Percentiles rank a stretch among this genome's conserved stretches.
These are phyloP conservation scores for Suncus etruscus DNA, from an alignment of 2,113 vertebrate genomes.

Conservation along the genomic window DNA sequence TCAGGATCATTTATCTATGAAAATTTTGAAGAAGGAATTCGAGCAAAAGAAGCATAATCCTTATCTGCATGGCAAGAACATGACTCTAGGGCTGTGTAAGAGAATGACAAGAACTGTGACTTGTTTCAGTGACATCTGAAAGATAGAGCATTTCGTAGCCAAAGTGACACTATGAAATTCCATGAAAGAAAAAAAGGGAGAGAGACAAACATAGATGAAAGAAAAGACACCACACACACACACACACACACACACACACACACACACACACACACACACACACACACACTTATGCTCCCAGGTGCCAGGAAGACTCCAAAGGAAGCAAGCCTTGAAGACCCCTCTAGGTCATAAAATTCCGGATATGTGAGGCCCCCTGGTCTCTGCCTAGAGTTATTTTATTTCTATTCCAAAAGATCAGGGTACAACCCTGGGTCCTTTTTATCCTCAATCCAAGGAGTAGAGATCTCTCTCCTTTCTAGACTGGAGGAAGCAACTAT, in stretches of 20 bases:
- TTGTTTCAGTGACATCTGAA: background rate
- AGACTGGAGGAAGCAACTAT: background rate
- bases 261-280: no score
- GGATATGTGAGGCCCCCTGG: background rate
- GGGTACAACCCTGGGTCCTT: background rate
- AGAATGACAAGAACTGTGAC: background rate
- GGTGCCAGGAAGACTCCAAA: background rate
- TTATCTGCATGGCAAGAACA: background rate
- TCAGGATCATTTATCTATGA: background rate
- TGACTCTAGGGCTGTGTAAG: background rate
- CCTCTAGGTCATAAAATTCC: background rate
- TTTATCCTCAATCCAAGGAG: background rate
- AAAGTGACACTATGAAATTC: background rate
- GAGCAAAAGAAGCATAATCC: background rate
- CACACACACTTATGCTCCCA: no score
- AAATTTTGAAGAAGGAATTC: background rate
- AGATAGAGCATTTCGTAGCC: background rate
- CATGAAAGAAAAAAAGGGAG: no score
- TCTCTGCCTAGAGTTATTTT: background rate
- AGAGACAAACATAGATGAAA: no score
- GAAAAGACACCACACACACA: background rate
- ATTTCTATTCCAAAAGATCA: slow-evolving; percentile 29
- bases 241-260: background rate
- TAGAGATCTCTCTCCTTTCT: background rate
- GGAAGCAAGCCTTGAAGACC: background rate